These are phyloP conservation scores for Grus americana DNA, from an alignment of 2,113 vertebrate species.

Conservation along the genomic window DNA sequence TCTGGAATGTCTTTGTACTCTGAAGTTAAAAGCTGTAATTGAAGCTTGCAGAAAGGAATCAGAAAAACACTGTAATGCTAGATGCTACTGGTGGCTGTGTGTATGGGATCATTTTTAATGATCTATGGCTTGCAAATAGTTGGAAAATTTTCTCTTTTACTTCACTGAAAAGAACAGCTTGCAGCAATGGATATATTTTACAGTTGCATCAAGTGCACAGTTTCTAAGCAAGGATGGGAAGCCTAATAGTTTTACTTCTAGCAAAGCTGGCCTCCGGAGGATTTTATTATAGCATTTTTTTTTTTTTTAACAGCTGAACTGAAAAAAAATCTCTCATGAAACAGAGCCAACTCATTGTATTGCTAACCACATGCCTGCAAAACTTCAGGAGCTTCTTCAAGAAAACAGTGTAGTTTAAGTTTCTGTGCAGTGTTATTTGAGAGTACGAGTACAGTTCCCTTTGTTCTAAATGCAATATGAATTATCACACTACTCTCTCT, in stretches of 20 bases:
- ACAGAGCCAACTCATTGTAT: background rate
- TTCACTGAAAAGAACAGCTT: conserved; percentile 28
- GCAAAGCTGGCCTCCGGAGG: background rate
- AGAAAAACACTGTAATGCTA: background rate
- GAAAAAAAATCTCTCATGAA: background rate
- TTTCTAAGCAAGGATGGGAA: background rate
- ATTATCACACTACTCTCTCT: background rate
- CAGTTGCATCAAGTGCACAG: background rate
- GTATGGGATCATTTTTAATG: background rate
- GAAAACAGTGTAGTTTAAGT: background rate
- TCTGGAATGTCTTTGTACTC: background rate
- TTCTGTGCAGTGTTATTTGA: background rate
- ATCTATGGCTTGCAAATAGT: conserved; percentile 12
- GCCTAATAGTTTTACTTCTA: background rate
- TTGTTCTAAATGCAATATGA: background rate
- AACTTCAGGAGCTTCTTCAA: background rate
- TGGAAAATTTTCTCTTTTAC: background rate
- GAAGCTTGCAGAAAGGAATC: background rate
- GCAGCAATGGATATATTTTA: background rate
- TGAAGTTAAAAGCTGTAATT: conserved; percentile 3
- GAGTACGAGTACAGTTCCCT: background rate
- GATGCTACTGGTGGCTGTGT: background rate
- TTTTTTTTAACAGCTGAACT: background rate
- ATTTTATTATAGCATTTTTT: background rate
- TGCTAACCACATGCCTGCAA: background rate